These are phyloP conservation scores for Menura novaehollandiae DNA, from an alignment of 2,113 vertebrate species.

Conservation along the genomic window DNA sequence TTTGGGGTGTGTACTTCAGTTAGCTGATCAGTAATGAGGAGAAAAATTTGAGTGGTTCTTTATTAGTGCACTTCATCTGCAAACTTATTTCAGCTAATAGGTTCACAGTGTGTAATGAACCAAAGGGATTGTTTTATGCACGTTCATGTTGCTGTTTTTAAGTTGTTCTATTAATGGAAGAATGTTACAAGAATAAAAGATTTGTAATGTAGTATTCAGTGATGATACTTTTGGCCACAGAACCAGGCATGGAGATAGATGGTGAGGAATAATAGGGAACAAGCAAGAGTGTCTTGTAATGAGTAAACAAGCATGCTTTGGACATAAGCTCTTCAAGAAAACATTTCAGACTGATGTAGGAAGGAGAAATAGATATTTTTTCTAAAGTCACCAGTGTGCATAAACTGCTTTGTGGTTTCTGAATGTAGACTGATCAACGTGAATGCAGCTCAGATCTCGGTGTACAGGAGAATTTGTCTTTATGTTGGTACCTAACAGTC, in stretches of 20 bases:
- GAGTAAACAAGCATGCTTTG: not conserved
- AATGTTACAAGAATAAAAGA: not conserved
- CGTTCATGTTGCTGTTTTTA: not conserved
- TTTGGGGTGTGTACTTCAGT: not conserved
- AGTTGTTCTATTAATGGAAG: not conserved
- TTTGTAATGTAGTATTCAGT: not conserved
- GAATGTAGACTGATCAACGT: slow-evolving; percentile 9
- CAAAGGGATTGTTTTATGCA: not conserved
- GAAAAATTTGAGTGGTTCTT: not conserved
- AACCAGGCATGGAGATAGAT: not conserved
- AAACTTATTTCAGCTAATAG: not conserved
- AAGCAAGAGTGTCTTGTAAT: not conserved
- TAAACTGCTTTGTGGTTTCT: slow-evolving; percentile 7
- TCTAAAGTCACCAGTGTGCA: not conserved
- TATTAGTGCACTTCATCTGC: not conserved
- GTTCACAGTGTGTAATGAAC: not conserved
- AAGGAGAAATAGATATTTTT: not conserved
- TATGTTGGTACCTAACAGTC: not conserved
- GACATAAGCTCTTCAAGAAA: not conserved
- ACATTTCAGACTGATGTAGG: not conserved
- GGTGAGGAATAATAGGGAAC: not conserved
- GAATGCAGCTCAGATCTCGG: not conserved
- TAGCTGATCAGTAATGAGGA: not conserved
- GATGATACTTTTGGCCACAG: rapidly evolving
- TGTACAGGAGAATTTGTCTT: not conserved